Base-by-base conservation (phyloP, 2,113 vertebrate genomes). In the Rallus limicola region DNA sequence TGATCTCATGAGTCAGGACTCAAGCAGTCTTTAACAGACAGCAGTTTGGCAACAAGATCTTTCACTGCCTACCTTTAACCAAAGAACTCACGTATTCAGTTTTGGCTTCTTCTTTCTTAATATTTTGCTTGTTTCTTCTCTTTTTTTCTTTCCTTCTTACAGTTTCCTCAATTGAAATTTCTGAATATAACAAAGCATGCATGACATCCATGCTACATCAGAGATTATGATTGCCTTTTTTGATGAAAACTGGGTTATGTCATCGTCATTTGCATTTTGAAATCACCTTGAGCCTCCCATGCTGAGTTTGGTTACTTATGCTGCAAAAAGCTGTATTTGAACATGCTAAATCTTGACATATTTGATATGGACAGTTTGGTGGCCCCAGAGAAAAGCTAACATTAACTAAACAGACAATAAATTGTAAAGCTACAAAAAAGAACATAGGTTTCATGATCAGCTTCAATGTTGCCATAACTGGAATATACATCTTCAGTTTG, bases 21-120 rank as follows among this genome's bases (percentile, higher is more conserved):
- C 18, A 82, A 79, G 50, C 1, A 62, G 71, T 15, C 1, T 10
- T 86, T 78, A 40, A 36, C 0, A 64, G 23, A 26, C 0, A 0
- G 59, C 15, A 53, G 34, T 29, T 33, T 16, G n/a, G n/a, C 46
- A 88, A 76, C 18, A 60, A 11, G 23, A 83, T 20, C 74, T 46
- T 82, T 40, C 28, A 44, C 25, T 18, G n/a, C 23, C 75, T 29
- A 70, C 13, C 52, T 78, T 75, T 60, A 67, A 75, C 14, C 52
- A 59, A 42, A 34, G 17, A 92, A 58, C 5, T 59, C 31, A n/a
- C 5, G 2, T 36, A 50, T 53, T 62, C 44, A 1, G 1, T 15
- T 91, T 63, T 42, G n/a, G 56, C 31, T 50, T 17, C 77, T 38
- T 77, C 55, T 70, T 79, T 52, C 75, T 50, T 59, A 59, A 76